phyloP scores from a whole-genome alignment of 2,797 vertebrate genomes.

The Tauraco hartlaubi region DNA sequence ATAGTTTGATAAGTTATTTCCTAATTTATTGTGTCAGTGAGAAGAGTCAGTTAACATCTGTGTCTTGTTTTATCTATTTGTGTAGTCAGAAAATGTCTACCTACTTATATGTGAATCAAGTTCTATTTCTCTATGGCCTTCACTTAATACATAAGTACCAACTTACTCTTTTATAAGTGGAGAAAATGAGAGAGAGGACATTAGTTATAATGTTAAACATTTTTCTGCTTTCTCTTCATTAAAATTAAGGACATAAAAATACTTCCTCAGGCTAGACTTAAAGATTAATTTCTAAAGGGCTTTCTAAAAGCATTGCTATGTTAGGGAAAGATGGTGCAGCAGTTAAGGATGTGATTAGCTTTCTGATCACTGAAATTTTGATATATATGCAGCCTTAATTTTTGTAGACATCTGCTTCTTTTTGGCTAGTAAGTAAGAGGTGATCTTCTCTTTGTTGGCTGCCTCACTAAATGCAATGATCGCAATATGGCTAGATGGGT shows the following conservation, averaged over 20 bases:
- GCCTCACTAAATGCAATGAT: neutral
- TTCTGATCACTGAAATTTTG: neutral
- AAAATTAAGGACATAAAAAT: conserved; percentile 18
- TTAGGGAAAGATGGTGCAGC: neutral
- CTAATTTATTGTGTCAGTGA: neutral
- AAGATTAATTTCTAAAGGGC: neutral
- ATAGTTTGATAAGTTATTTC: neutral
- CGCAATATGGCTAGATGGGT: rapidly evolving
- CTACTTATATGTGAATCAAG: neutral
- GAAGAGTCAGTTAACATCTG: neutral
- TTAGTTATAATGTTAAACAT: neutral
- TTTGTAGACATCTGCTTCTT: neutral
- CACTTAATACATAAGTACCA: neutral
- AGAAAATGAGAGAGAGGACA: neutral
- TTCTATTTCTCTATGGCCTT: neutral
- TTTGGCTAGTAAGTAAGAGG: neutral
- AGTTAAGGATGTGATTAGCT: neutral
- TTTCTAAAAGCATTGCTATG: neutral
- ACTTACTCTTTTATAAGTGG: neutral
- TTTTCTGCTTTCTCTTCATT: conserved; percentile 8
- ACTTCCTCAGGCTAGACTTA: conserved; percentile 5
- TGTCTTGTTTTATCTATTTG: neutral
- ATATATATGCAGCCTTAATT: neutral
- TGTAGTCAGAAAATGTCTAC: neutral
- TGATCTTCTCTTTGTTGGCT: neutral